These are phyloP conservation scores for Papilio glaucus DNA, from an alignment of 1,140 invertebrate species.

Conservation along the genomic window DNA sequence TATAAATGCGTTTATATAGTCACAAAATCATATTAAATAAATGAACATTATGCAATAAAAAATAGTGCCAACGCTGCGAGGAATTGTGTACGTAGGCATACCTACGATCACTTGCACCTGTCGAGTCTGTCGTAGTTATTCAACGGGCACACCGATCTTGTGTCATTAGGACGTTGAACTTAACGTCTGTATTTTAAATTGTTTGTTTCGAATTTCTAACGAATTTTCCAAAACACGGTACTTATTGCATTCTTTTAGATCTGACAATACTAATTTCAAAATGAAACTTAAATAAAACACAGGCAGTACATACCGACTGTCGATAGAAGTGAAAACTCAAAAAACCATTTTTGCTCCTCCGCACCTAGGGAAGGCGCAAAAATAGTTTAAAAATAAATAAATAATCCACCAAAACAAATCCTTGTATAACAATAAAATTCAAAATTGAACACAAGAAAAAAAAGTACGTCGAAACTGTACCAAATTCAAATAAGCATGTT, in stretches of 20 bases:
- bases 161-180: slow-evolving; percentile 11
- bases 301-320: no score
- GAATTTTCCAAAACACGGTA: not conserved
- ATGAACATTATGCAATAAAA: slow-evolving; percentile 2
- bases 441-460: no score
- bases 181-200: slow-evolving; percentile 16
- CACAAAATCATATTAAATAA: not conserved
- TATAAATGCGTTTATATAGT: not conserved
- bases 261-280: no score
- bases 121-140: not conserved
- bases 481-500: no score
- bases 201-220: not conserved
- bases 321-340: no score
- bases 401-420: no score
- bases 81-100: not conserved
- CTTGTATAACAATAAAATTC: no score
- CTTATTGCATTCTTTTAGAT: not conserved
- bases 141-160: not conserved
- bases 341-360: no score
- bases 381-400: no score
- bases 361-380: no score
- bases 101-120: not conserved
- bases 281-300: no score
- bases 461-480: no score
- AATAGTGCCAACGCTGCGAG: not conserved